Evolutionary conservation across 2,797 vertebrate genomes (phyloP).

Genomic region (Acipenser ruthenus): DNA sequence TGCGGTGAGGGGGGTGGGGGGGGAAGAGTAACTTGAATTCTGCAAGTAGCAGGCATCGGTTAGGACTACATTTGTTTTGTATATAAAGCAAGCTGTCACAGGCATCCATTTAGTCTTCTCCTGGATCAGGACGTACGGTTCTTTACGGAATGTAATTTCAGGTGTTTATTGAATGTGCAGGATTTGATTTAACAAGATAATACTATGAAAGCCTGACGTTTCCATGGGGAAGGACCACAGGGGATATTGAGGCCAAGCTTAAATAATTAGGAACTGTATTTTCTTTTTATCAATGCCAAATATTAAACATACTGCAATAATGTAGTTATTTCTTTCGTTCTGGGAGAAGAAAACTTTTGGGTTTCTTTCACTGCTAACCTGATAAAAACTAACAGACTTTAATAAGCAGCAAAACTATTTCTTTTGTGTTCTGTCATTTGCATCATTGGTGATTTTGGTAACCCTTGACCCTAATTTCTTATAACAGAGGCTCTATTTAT

Average conservation of each 20-base stretch:
- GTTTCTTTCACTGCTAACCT: too few species aligned
- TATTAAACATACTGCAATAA: background rate
- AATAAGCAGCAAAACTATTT: too few species aligned
- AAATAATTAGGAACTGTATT: background rate
- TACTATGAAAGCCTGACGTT: background rate
- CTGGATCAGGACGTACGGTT: background rate
- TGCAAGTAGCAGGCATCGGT: too few species aligned
- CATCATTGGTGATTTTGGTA: too few species aligned
- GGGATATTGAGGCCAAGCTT: background rate
- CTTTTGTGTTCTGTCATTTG: too few species aligned
- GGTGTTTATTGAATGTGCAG: background rate
- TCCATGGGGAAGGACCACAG: background rate
- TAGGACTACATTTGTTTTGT: too few species aligned
- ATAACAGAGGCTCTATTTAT: too few species aligned
- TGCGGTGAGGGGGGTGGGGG: background rate
- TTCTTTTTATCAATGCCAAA: background rate
- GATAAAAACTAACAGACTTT: too few species aligned
- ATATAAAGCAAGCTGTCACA: too few species aligned
- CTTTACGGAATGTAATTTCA: background rate
- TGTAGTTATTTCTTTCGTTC: background rate
- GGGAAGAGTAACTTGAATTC: too few species aligned
- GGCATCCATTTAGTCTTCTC: too few species aligned
- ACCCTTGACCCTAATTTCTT: too few species aligned
- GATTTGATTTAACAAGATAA: background rate
- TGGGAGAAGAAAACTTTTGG: background rate